Evolutionary conservation across 1,140 invertebrate genomes (phyloP).

Genomic region (Drosophila prosaltans): DNA sequence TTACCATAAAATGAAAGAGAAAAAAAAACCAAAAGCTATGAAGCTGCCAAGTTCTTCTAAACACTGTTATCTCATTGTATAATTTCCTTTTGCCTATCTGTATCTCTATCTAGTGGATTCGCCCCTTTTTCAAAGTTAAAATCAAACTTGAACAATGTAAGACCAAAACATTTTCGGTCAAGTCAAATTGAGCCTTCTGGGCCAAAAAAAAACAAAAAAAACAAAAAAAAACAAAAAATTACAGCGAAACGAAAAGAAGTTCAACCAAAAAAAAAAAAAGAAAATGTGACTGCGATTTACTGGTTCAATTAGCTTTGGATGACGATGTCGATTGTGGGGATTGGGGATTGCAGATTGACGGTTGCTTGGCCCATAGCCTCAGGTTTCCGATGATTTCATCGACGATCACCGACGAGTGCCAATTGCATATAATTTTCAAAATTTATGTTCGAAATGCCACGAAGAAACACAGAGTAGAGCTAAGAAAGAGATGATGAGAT

Average conservation of each 20-base stretch:
- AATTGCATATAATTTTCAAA: slow-evolving; percentile 66
- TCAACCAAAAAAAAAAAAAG: slow-evolving; percentile 26
- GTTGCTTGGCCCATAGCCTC: slow-evolving; percentile 53
- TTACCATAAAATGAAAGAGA: slow-evolving; percentile 43
- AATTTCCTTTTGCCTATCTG: background rate
- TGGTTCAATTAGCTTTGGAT: slow-evolving; percentile 67
- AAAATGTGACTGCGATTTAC: slow-evolving; percentile 61
- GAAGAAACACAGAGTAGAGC: slow-evolving; percentile 37
- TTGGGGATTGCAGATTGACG: background rate
- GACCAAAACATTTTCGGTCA: slow-evolving; percentile 31
- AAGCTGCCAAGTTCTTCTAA: background rate
- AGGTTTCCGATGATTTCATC: slow-evolving; percentile 35
- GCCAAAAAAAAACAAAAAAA: slow-evolving; percentile 21
- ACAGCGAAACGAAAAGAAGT: slow-evolving; percentile 27
- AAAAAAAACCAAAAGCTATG: background rate
- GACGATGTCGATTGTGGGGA: slow-evolving; percentile 31
- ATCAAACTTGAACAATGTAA: slow-evolving; percentile 50
- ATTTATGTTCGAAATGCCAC: slow-evolving; percentile 60
- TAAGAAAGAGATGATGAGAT: background rate
- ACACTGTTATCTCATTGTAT: background rate
- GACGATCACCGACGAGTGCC: slow-evolving; percentile 15
- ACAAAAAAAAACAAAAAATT: slow-evolving; percentile 26
- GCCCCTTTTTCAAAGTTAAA: background rate
- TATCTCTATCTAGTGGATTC: too few relatives aligned
- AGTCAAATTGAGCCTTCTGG: slow-evolving; percentile 7